Evolutionary conservation across 2,888 invertebrate genomes (phyloP), one percentile per base, ranked within the genome.

Genomic region (Cheilosia impressa): DNA sequence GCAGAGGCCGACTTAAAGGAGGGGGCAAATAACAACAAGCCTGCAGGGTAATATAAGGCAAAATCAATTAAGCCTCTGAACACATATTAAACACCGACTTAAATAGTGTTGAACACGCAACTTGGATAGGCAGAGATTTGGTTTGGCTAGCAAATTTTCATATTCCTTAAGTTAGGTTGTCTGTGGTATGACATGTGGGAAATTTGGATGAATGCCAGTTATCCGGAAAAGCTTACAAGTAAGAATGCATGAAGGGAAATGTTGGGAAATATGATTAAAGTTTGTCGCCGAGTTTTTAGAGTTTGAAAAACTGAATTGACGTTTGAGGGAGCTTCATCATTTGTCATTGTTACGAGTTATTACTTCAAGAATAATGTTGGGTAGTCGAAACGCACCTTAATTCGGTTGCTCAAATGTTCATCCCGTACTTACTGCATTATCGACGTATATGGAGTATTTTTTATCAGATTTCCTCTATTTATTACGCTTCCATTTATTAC

Each of bases 1-100:
- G 66, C 19, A 17, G 55, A 10, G 24, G 24, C 24, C 19, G 47
- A 52, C 2, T 22, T 38, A 13, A 9, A 5, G 34, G n/a, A n/a
- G 38, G 34, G 65, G 43, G 19, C 6, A n/a, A 38, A 38, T 38
- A 68, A 79, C 63, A 69, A 79, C 68, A 69, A 73, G 79, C 79
- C 73, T 38, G 10, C 13, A 10, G 58, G 73, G 68, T 65, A 53
- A 79, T 79, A 65, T 63, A 34, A 78, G 63, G 84, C 41, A 85
- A 85, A 85, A 85, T 85, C 84, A 85, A 85, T 85, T 85, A 85
- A 85, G 71, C 75, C 80, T 85, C 80, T 85, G 80, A 85, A 80
- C 80, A 85, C 66, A 85, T 80, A 85, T 85, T 85, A 85, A 80
- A 80, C 80, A 76, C 80, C 55, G 75, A 60, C 60, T 80, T 85